These are phyloP conservation scores for Hirtodrosophila histrioides DNA, from an alignment of 2,888 invertebrate species.

Conservation along the genomic window DNA sequence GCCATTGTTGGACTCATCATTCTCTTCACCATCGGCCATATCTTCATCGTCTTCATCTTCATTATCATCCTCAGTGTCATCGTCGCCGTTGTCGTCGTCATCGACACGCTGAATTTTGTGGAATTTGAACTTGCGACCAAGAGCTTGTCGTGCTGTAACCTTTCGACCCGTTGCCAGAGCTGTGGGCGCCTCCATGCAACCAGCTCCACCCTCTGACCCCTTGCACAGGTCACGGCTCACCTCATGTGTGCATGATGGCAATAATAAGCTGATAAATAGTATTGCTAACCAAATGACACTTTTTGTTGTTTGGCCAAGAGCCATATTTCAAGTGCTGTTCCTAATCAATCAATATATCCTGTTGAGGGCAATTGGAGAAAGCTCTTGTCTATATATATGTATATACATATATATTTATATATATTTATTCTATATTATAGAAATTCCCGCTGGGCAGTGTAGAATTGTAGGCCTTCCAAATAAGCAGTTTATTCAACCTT, in stretches of 20 bases:
- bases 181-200: conserved; percentile 28
- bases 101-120: conserved; percentile 78
- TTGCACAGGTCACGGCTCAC: conserved; percentile 46
- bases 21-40: conserved; percentile 1
- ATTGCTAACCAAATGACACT: conserved; percentile 37
- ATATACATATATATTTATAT: too few relatives aligned
- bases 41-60: conserved; percentile 37
- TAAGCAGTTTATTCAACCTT: conserved; percentile 49
- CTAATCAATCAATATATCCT: conserved; percentile 11
- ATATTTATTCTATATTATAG: too few relatives aligned
- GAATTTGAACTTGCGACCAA: conserved; percentile 78
- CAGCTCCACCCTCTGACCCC: conserved; percentile 40
- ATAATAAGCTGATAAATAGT: conserved; percentile 46
- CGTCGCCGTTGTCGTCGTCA: conserved; percentile 38
- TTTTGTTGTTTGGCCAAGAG: conserved; percentile 15
- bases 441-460: too few relatives aligned
- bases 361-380: neutral
- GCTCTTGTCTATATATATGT: neutral
- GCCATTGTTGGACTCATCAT: neutral
- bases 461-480: conserved; percentile 15
- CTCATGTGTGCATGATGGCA: conserved; percentile 51
- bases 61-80: conserved; percentile 1
- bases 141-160: conserved; percentile 30
- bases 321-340: conserved; percentile 21
- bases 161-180: conserved; percentile 29